Conservation (phyloP, 2,888 invertebrate species). For the Minunthozetes semirufus region DNA sequence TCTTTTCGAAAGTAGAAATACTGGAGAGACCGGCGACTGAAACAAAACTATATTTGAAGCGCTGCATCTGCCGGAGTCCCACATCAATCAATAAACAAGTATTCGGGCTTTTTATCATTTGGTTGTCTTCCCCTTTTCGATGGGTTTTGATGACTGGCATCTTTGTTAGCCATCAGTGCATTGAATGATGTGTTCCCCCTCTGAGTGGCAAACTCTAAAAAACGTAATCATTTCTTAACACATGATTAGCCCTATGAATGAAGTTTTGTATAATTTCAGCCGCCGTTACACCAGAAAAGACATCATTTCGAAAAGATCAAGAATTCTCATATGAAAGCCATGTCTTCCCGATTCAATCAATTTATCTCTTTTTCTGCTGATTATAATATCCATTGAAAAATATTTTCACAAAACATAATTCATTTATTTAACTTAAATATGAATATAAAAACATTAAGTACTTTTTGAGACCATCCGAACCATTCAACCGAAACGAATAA, state of each 20-base stretch:
- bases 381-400: not conserved
- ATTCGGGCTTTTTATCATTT: conserved; percentile 25
- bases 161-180: conserved; percentile 15
- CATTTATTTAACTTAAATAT: not conserved
- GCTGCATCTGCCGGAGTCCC: conserved; percentile 17
- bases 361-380: conserved; percentile 3
- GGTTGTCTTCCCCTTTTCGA: conserved; percentile 11
- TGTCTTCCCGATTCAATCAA: conserved; percentile 2
- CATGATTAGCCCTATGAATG: conserved; percentile 32
- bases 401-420: conserved; percentile 7
- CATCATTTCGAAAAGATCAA: conserved; percentile 18
- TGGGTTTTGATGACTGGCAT: conserved; percentile 19
- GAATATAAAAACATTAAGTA: not conserved
- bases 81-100: conserved; percentile 28
- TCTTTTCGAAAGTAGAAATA: not conserved
- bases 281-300: conserved; percentile 26
- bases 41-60: conserved; percentile 18
- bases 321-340: conserved; percentile 2
- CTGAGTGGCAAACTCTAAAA: not conserved
- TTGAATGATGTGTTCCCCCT: conserved; percentile 3
- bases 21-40: conserved; percentile 1
- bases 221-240: conserved; percentile 28
- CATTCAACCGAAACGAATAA: not conserved
- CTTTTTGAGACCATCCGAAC: conserved; percentile 1
- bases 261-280: conserved; percentile 30